phyloP scores from a whole-genome alignment of 2,888 invertebrate genomes.

The Drosophila formosana region DNA sequence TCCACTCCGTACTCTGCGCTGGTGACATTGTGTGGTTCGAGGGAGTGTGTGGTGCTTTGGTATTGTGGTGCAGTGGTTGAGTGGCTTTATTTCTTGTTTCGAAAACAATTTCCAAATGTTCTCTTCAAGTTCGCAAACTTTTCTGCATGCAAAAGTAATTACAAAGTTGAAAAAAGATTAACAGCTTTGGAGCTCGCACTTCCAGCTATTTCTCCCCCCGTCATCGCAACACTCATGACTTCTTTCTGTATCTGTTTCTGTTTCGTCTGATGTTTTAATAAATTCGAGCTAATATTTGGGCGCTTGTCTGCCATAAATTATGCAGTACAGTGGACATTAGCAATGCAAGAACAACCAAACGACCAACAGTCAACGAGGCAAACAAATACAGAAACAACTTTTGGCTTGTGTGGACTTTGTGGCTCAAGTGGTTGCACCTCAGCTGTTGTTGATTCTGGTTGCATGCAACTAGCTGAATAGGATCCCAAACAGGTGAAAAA shows the following conservation, averaged over 20 bases:
- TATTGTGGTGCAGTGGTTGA: slow-evolving; percentile 35
- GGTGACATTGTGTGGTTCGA: slow-evolving; percentile 35
- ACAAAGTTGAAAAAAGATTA: slow-evolving; percentile 83
- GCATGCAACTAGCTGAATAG: slow-evolving; percentile 46
- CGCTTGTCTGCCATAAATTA: slow-evolving; percentile 52
- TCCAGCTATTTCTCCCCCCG: background rate
- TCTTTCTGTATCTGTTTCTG: background rate
- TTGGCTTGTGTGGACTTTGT: slow-evolving; percentile 58
- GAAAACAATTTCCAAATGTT: slow-evolving; percentile 65
- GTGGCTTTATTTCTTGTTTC: slow-evolving; percentile 48
- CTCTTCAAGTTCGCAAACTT: slow-evolving; percentile 54
- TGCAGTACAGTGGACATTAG: slow-evolving; percentile 32
- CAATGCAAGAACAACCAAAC: slow-evolving; percentile 18
- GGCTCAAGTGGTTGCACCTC: slow-evolving; percentile 56
- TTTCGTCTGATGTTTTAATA: slow-evolving; percentile 50
- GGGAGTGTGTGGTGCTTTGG: slow-evolving; percentile 2
- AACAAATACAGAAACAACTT: slow-evolving; percentile 33
- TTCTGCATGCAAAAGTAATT: slow-evolving; percentile 80
- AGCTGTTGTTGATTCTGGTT: slow-evolving; percentile 20
- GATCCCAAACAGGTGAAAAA: slow-evolving; percentile 29
- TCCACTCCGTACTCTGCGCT: slow-evolving; percentile 4
- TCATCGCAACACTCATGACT: slow-evolving; percentile 13
- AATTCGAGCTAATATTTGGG: slow-evolving; percentile 60
- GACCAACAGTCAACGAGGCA: background rate
- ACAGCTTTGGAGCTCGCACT: slow-evolving; percentile 61